These are phyloP conservation scores for Etheostoma nigrum DNA, from an alignment of 2,797 vertebrate genomes.

Conservation along the genomic window DNA sequence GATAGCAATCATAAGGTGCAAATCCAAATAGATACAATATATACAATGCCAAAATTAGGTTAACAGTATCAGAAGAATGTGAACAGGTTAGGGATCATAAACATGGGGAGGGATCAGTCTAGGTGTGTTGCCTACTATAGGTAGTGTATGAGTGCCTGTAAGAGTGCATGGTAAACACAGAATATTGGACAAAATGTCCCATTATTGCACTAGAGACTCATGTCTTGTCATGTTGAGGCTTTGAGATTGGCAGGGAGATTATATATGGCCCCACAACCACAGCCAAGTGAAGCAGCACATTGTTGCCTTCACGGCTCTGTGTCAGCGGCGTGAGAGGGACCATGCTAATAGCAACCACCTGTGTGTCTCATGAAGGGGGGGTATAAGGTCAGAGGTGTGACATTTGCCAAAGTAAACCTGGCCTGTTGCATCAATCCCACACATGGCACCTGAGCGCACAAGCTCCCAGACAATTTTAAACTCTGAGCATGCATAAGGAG, in stretches of 20 bases:
- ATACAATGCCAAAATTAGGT: not conserved
- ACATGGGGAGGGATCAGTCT: too few relatives aligned
- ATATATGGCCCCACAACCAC: slow-evolving; percentile 29
- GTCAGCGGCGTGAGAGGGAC: slow-evolving; percentile 48
- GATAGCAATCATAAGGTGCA: not conserved
- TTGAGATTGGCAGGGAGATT: slow-evolving; percentile 32
- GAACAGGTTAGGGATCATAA: too few relatives aligned
- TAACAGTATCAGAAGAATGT: not conserved
- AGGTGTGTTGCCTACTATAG: not conserved
- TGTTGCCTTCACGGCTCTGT: slow-evolving; percentile 43
- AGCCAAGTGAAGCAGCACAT: slow-evolving; percentile 48
- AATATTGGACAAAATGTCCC: not conserved
- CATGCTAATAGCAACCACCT: slow-evolving; percentile 78
- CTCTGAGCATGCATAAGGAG: not conserved
- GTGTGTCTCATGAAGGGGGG: slow-evolving; percentile 66
- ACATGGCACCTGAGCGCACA: slow-evolving; percentile 46
- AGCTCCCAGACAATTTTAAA: slow-evolving; percentile 16
- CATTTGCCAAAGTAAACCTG: slow-evolving; percentile 81
- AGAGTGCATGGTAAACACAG: not conserved
- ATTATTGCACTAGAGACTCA: slow-evolving; percentile 2
- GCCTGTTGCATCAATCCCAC: slow-evolving; percentile 57
- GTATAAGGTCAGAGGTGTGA: slow-evolving; percentile 74
- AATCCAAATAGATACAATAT: not conserved
- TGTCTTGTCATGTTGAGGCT: slow-evolving; percentile 29
- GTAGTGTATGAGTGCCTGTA: not conserved